phyloP scores from a whole-genome alignment of 1,140 invertebrate species.

The Zaprionus ghesquierei region DNA sequence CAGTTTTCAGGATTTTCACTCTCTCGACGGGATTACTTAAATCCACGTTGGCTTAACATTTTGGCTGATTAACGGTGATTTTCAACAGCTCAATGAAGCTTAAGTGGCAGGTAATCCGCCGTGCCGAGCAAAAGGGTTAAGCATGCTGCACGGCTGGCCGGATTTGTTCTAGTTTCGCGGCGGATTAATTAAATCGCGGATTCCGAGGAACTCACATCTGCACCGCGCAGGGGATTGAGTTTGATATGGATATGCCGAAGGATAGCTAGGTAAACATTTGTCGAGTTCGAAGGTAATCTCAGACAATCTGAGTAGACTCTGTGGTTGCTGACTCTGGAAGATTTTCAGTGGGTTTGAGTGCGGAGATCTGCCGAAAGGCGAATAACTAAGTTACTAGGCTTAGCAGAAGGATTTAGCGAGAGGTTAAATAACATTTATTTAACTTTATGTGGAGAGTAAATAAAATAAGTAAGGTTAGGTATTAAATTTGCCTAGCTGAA shows the following conservation, averaged over 20 bases:
- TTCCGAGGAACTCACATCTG: constrained; percentile 43
- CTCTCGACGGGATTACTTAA: constrained; percentile 52
- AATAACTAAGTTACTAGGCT: neutral
- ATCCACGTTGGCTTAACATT: constrained; percentile 49
- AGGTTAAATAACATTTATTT: neutral
- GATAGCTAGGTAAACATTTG: constrained; percentile 29
- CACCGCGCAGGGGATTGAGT: neutral
- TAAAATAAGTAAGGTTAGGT: neutral
- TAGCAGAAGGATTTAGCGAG: neutral
- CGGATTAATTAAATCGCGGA: constrained; percentile 62
- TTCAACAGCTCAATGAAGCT: constrained; percentile 76
- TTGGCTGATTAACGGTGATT: constrained; percentile 56
- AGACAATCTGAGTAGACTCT: neutral
- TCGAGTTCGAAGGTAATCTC: too few species aligned
- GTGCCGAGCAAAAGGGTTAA: constrained; percentile 59
- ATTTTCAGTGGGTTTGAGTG: neutral
- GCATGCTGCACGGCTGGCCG: constrained; percentile 13
- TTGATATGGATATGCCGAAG: constrained; percentile 11
- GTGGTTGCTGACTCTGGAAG: constrained; percentile 12
- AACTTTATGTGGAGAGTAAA: neutral
- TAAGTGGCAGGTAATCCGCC: constrained; percentile 68
- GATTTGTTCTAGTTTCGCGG: constrained; percentile 59
- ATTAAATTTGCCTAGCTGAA: too few species aligned
- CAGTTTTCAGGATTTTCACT: constrained; percentile 25
- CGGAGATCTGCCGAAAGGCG: neutral